phyloP scores from a whole-genome alignment of 2,888 invertebrate species.

The Neoascia interrupta region DNA sequence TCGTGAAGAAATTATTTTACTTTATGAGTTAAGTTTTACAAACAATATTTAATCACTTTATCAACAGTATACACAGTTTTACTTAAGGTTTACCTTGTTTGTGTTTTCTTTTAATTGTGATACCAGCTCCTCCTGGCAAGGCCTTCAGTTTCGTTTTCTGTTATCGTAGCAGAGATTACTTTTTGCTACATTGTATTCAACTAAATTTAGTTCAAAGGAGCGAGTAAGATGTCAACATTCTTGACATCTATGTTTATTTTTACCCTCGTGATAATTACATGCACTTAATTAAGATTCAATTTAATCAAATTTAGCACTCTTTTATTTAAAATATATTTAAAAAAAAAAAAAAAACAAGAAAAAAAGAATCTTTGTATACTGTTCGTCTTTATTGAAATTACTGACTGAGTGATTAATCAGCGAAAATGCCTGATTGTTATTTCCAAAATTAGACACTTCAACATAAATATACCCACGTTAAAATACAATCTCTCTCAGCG shows the following conservation, averaged over 20 bases:
- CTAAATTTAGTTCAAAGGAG: slow-evolving; percentile 3
- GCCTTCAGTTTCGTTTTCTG: no score
- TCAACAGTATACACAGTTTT: not conserved
- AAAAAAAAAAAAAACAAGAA: no score
- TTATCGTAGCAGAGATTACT: slow-evolving; percentile 39
- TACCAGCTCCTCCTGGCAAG: slow-evolving; percentile 29
- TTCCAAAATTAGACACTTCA: slow-evolving; percentile 34
- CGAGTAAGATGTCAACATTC: slow-evolving; percentile 25
- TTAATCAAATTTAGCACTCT: not conserved
- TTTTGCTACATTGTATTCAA: slow-evolving; percentile 37
- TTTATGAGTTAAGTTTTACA: not conserved
- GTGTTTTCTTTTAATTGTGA: slow-evolving; percentile 7
- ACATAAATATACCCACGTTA: no score
- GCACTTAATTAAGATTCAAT: slow-evolving; percentile 6
- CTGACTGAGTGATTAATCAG: slow-evolving; percentile 21
- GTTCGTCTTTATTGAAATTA: no score
- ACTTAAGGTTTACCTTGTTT: slow-evolving; percentile 44
- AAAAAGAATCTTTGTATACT: no score
- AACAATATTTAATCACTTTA: not conserved
- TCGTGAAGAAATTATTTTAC: no score
- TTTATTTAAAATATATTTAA: not conserved
- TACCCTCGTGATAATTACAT: not conserved
- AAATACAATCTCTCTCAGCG: slow-evolving; percentile 11
- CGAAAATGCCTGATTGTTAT: slow-evolving; percentile 26
- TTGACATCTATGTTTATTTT: slow-evolving; percentile 40